Percentiles rank a stretch among this genome's conserved stretches.
These are phyloP conservation scores for Prorops nasuta DNA, from an alignment of 1,140 invertebrate genomes.

Conservation along the genomic window DNA sequence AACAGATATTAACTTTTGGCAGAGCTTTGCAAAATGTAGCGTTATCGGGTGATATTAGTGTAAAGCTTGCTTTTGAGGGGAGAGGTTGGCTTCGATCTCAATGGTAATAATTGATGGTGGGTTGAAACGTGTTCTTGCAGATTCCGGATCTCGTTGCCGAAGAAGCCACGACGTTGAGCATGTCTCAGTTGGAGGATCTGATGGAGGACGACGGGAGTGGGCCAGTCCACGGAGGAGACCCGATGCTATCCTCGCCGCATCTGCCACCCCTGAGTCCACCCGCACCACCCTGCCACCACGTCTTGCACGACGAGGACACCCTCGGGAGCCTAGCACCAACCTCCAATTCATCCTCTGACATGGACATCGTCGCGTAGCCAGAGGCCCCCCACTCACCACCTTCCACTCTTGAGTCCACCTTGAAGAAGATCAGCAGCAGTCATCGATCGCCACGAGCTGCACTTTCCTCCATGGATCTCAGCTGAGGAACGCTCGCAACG, in stretches of 20 bases:
- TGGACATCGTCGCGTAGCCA: conserved; percentile 54
- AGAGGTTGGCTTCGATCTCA: no score
- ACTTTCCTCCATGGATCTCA: no score
- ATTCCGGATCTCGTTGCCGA: conserved; percentile 61
- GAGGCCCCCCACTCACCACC: conserved; percentile 11
- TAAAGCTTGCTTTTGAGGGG: no score
- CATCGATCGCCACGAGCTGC: no score
- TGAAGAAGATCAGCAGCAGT: no score
- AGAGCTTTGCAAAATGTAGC: no score
- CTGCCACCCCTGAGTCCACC: conserved; percentile 51
- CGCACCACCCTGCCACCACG: conserved; percentile 45
- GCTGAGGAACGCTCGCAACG: no score
- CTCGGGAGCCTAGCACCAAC: conserved; percentile 47
- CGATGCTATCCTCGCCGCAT: conserved; percentile 64
- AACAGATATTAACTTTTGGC: no score
- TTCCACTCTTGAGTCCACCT: neutral
- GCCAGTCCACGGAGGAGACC: conserved; percentile 66
- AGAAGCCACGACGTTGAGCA: conserved; percentile 59
- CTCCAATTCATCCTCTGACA: conserved; percentile 51
- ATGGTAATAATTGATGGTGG: no score
- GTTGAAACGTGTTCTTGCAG: no score
- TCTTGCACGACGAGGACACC: conserved; percentile 49
- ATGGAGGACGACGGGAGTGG: conserved; percentile 78
- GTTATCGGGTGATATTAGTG: no score
- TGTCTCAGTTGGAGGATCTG: conserved; percentile 74